Evolutionary conservation across 35 echinoderm and acorn worm species (phyloP).

Genomic region (Ptychodera flava): DNA sequence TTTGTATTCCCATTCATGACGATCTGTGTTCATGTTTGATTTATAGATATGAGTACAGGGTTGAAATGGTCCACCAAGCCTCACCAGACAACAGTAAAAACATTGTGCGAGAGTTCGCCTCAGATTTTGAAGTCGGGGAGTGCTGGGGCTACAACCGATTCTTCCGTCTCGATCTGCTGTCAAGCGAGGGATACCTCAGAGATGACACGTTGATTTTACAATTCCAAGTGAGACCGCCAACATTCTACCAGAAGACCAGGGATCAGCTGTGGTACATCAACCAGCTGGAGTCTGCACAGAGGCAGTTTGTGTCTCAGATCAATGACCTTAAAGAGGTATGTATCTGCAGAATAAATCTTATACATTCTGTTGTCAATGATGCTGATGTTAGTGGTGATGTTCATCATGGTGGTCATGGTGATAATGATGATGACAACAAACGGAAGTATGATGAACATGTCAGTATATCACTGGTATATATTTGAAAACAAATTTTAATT

Average conservation of each 20-base stretch:
- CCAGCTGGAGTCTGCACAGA: slow-evolving; percentile 71
- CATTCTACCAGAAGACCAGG: slow-evolving; percentile 95
- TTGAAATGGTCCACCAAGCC: slow-evolving; percentile 97
- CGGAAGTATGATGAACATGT: not conserved
- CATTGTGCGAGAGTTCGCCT: slow-evolving; percentile 95
- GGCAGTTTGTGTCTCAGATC: slow-evolving; percentile 60
- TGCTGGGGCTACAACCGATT: slow-evolving; percentile 99
- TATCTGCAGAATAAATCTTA: too few relatives aligned
- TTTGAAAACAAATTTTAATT: too few relatives aligned
- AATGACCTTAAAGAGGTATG: slow-evolving; percentile 92
- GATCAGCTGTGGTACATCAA: slow-evolving; percentile 97
- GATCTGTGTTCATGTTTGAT: too few relatives aligned
- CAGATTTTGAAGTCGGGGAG: slow-evolving; percentile 96
- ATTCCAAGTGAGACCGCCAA: slow-evolving; percentile 89
- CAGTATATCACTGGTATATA: too few relatives aligned
- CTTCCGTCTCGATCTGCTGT: slow-evolving; percentile 82
- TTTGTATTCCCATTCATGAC: too few relatives aligned
- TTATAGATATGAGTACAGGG: slow-evolving; percentile 99
- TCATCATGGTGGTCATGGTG: not conserved
- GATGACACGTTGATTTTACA: slow-evolving; percentile 91
- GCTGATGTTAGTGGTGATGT: not conserved
- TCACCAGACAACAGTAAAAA: slow-evolving; percentile 85
- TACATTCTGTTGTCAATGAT: not conserved
- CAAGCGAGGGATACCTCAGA: slow-evolving; percentile 91
- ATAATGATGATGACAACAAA: not conserved